These are phyloP conservation scores for Melitaea athalia DNA, from an alignment of 2,888 invertebrate genomes.

Conservation along the genomic window DNA sequence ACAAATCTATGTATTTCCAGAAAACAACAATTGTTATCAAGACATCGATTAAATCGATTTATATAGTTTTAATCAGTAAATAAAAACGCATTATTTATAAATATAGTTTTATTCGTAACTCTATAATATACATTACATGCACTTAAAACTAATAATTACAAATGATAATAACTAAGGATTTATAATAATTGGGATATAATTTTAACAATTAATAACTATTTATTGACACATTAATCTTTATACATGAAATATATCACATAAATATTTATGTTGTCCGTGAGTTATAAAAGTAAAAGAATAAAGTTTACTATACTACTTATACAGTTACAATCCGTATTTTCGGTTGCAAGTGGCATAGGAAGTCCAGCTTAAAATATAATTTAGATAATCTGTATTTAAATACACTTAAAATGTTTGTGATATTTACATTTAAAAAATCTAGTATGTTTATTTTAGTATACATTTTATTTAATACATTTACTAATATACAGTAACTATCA, in stretches of 20 bases:
- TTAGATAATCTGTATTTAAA: no score
- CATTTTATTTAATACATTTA: neutral
- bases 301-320: no score
- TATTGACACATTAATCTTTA: neutral
- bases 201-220: neutral
- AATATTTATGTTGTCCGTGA: no score
- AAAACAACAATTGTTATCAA: neutral
- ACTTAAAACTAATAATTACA: conserved; percentile 29
- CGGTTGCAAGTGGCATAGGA: no score
- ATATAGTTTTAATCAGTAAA: neutral
- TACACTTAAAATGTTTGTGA: neutral
- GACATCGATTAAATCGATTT: neutral
- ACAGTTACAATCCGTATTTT: no score
- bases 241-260: no score
- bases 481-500: neutral
- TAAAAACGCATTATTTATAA: conserved; percentile 12
- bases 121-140: conserved; percentile 22
- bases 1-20: neutral
- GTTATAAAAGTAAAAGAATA: no score
- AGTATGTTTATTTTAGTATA: neutral
- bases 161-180: conserved; percentile 20
- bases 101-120: conserved; percentile 31
- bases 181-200: conserved; percentile 16
- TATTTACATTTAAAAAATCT: neutral
- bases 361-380: no score